Conservation (phyloP, 2,888 invertebrate species). For the Spisula subtruncata region DNA sequence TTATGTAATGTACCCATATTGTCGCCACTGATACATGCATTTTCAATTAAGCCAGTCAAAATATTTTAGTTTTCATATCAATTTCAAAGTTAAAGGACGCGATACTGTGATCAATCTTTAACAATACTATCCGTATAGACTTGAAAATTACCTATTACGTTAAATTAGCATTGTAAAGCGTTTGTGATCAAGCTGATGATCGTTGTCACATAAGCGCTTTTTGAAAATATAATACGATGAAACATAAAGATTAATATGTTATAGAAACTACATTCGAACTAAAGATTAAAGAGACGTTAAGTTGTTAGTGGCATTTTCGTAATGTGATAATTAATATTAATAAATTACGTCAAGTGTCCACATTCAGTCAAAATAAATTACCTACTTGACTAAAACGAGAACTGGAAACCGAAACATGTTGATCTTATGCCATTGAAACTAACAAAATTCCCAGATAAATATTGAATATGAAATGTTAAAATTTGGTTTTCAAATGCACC, state of each 20-base stretch:
- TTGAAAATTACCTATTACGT: not conserved
- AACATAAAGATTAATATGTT: not conserved
- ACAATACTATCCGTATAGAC: not conserved
- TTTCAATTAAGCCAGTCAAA: not conserved
- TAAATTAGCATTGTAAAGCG: not conserved
- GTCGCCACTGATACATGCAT: not conserved
- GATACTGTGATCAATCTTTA: not conserved
- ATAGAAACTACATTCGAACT: not conserved
- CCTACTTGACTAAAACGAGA: not conserved
- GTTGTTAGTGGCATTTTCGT: not conserved
- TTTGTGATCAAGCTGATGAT: conserved; percentile 23
- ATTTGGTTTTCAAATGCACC: not conserved
- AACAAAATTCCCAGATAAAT: not conserved
- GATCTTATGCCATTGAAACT: not conserved
- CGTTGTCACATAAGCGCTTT: not conserved
- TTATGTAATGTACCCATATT: not conserved
- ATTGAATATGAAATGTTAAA: not conserved
- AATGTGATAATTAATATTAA: not conserved
- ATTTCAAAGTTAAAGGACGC: not conserved
- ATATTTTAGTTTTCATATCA: not conserved
- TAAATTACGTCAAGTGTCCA: not conserved
- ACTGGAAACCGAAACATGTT: not conserved
- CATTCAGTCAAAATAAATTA: not conserved
- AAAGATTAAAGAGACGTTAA: conserved; percentile 7
- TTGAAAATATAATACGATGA: not conserved